phyloP scores from a whole-genome alignment of 2,797 vertebrate genomes.

The Enteromius anoplus region DNA sequence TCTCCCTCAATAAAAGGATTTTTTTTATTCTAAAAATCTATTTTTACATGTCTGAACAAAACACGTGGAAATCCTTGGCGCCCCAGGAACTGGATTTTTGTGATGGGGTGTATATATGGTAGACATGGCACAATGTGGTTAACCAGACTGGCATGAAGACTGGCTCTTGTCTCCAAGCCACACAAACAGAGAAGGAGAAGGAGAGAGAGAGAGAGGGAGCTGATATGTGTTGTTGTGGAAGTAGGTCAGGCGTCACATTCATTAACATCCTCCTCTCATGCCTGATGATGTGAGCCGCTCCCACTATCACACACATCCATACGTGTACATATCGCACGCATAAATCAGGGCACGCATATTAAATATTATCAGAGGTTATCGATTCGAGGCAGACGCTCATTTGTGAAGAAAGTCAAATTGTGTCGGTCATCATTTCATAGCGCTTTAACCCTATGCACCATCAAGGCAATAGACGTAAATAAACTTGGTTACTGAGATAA shows the following conservation, averaged over 20 bases:
- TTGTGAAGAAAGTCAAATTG: not conserved
- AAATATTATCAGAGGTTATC: not conserved
- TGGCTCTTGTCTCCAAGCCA: conserved; percentile 46
- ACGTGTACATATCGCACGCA: conserved; percentile 11
- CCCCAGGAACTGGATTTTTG: conserved; percentile 5
- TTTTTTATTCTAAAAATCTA: conserved; percentile 28
- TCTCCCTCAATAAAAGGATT: conserved; percentile 27
- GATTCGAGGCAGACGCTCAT: not conserved
- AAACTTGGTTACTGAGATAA: conserved; percentile 58
- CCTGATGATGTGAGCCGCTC: conserved; percentile 52
- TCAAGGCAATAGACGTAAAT: conserved; percentile 42
- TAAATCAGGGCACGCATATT: conserved; percentile 1
- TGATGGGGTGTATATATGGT: conserved; percentile 9
- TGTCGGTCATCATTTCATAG: conserved; percentile 38
- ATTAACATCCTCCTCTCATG: conserved; percentile 61
- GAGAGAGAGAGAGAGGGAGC: conserved; percentile 8
- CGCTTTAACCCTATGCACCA: conserved; percentile 5
- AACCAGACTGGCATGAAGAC: conserved; percentile 55
- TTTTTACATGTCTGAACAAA: conserved; percentile 38
- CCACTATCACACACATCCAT: conserved; percentile 16
- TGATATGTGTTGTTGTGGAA: conserved; percentile 62
- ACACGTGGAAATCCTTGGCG: not conserved
- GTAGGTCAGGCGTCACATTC: conserved; percentile 67
- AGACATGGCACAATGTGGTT: conserved; percentile 51
- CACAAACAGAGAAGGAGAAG: conserved; percentile 39